A percentile compares a stretch with the other conserved stretches of the same genome.
These are phyloP conservation scores for Bembecia ichneumoniformis DNA, from an alignment of 2,888 invertebrate genomes.

Conservation along the genomic window DNA sequence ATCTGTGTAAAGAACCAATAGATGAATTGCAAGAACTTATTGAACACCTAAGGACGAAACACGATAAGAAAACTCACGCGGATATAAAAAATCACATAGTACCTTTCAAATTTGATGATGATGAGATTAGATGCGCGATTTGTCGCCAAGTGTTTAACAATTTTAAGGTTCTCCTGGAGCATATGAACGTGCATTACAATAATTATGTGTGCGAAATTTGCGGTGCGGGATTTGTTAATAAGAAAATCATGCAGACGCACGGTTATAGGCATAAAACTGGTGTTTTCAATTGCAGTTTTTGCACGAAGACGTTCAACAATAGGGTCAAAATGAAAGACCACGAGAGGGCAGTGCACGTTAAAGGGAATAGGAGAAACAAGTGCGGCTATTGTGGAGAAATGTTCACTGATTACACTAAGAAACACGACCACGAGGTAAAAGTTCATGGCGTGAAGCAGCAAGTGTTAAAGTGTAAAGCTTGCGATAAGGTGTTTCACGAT, in stretches of 20 bases:
- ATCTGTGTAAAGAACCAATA: constrained; percentile 10
- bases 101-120: constrained; percentile 29
- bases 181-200: constrained; percentile 33
- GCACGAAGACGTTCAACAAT: constrained; percentile 54
- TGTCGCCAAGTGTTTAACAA: constrained; percentile 26
- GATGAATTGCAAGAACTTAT: constrained; percentile 19
- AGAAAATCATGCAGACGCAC: constrained; percentile 26
- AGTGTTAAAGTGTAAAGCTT: constrained; percentile 53
- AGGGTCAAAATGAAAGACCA: constrained; percentile 49
- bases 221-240: constrained; percentile 30
- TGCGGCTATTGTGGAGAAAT: constrained; percentile 42
- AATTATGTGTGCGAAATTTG: constrained; percentile 35
- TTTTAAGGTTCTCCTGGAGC: constrained; percentile 31
- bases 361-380: constrained; percentile 27
- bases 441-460: constrained; percentile 46
- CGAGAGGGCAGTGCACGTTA: constrained; percentile 42
- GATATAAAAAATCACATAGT: constrained; percentile 28
- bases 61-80: constrained; percentile 20
- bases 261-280: constrained; percentile 35
- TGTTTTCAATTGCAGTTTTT: constrained; percentile 37
- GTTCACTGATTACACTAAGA: constrained; percentile 51
- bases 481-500: constrained; percentile 57
- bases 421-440: constrained; percentile 42
- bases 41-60: constrained; percentile 23
- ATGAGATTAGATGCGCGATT: constrained; percentile 25